Base-by-base conservation (phyloP, 1,140 invertebrate species). In the Penaeus japonicus region DNA sequence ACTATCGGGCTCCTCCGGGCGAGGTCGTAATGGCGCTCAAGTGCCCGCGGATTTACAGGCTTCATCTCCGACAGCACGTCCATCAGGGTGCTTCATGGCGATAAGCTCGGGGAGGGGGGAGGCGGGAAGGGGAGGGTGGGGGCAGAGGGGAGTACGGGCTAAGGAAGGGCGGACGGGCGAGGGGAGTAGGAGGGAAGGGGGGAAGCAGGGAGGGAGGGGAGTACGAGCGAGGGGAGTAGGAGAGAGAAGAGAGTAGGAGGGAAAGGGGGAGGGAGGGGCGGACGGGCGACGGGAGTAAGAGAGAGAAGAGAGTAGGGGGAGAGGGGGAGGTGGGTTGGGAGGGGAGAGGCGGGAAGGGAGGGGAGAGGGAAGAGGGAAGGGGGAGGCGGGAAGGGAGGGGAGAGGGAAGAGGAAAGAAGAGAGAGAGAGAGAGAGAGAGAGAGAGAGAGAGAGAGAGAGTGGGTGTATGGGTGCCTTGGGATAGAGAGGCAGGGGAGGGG, bases 1-100 rank as follows among this genome's bases (percentile, higher is more conserved):
- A 47, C 47, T 47, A 47, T 47, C 47, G 47, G 47, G 47, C 47
- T 47, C 47, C 47, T 27, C 32, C 30, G 75, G 84, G 77, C 73
- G 73, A 77, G 83, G 75, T 87, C 78, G 78, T 87, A 82, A 87
- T 82, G 85, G 85, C 55, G 79, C 85, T 87, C 78, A 87, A 87
- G 85, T 86, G 75, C 55, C 39, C 85, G 47, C 27, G 85, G 85
- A 82, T 82, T 87, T 87, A 79, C 59, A 87, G 79, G 75, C 78
- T 75, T 87, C 79, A 82, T 81, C 85, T 87, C 78, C 62, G 85
- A 87, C 78, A 82, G 78, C 79, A 78, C 85, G 85, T 87, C 85
- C 79, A 87, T 81, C 85, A 87, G 47, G 65, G 85, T 87, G 32
- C 85, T 87, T 82, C 85, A 87, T 54, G 39, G 32, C 55, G 85